phyloP scores from a whole-genome alignment of 2,797 vertebrate species.

The Monodelphis domestica region DNA sequence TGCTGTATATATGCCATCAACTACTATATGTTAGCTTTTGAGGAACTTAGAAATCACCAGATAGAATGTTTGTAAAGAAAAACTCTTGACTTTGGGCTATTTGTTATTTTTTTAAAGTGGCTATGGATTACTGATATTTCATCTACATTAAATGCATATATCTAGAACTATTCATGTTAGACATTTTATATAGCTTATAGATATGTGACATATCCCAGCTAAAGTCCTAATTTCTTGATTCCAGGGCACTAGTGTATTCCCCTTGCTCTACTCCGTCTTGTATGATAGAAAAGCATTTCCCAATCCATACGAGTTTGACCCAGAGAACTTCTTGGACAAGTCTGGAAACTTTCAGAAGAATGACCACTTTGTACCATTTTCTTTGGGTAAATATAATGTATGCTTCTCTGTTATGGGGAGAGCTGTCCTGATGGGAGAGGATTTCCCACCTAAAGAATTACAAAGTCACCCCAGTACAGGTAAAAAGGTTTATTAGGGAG shows the following conservation, averaged over 20 bases:
- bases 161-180: neutral
- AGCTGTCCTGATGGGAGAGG: too few relatives aligned
- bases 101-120: neutral
- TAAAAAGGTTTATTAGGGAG: too few relatives aligned
- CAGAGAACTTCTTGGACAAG: slow-evolving; percentile 78
- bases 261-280: neutral
- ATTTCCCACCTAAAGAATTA: too few relatives aligned
- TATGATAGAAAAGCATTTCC: slow-evolving; percentile 72
- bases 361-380: slow-evolving; percentile 71
- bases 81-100: neutral
- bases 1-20: neutral
- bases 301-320: slow-evolving; percentile 77
- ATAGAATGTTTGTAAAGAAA: neutral
- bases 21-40: neutral
- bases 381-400: neutral
- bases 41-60: neutral
- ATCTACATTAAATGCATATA: neutral
- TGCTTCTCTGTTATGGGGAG: too few relatives aligned
- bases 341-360: slow-evolving; percentile 73
- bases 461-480: too few relatives aligned
- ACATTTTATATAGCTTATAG: neutral
- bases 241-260: neutral
- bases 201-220: neutral
- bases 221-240: neutral
- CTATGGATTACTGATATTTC: neutral